Conservation (phyloP, 2,888 invertebrate genomes). For the Timema cristinae region DNA sequence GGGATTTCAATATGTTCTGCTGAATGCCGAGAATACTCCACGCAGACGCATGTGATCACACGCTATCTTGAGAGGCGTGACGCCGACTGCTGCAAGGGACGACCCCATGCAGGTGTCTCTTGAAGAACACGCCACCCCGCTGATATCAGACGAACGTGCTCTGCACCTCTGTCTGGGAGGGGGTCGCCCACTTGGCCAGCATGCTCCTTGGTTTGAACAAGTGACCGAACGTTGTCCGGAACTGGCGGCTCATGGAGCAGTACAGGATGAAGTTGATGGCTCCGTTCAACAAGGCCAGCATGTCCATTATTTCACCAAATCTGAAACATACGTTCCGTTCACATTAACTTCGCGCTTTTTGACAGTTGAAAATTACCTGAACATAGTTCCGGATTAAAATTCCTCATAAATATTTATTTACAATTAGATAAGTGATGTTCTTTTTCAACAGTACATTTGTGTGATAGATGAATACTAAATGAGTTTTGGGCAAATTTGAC, state of each 20-base stretch:
- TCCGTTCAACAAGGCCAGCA: slow-evolving; percentile 51
- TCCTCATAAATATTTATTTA: no score
- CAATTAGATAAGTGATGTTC: no score
- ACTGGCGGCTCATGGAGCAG: slow-evolving; percentile 53
- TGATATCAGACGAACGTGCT: slow-evolving; percentile 47
- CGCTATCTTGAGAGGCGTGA: not conserved
- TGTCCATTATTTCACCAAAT: slow-evolving; percentile 50
- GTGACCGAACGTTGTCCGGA: slow-evolving; percentile 45
- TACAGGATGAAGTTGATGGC: slow-evolving; percentile 54
- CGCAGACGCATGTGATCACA: not conserved
- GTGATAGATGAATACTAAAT: no score
- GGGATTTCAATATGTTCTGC: no score
- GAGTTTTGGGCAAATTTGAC: no score
- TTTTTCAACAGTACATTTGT: no score
- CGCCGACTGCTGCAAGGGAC: not conserved
- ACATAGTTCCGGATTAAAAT: no score
- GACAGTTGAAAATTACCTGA: no score
- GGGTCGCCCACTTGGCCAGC: slow-evolving; percentile 56
- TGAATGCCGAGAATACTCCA: no score
- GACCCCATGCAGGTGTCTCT: no score
- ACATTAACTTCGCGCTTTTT: no score
- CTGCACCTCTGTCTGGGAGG: slow-evolving; percentile 57
- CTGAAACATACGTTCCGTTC: no score
- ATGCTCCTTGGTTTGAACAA: slow-evolving; percentile 36
- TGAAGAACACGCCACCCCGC: not conserved